Base-by-base conservation (phyloP, 2,888 invertebrate genomes). In the Perdita meconis region DNA sequence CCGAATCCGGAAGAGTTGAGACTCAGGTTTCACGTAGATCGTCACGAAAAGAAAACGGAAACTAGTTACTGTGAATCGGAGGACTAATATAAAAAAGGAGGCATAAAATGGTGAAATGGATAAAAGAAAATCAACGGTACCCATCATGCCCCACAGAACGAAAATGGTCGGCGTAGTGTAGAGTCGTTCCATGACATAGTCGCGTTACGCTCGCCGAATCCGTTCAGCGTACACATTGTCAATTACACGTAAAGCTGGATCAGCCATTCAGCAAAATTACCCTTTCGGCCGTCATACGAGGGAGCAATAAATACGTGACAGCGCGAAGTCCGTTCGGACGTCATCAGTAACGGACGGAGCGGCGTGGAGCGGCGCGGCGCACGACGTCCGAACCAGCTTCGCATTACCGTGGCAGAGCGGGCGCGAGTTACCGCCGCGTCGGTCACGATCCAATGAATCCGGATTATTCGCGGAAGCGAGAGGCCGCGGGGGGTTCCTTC, bases 391-490 rank as follows among this genome's bases (percentile, higher is more conserved):
- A 51, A 26, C 51, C 44, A 63, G 30, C 55, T 71, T 56, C n/a
- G 72, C 63, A 63, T 36, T 42, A 60, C 38, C 6, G 30, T 2
- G 6, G 2, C 44, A n/a, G 38, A 47, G n/a, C 26, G 38, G 30
- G 42, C 61, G 71, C 61, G 51, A 57, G 44, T 56, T 19, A 12
- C 47, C 47, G 47, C 6, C 63, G 16, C 50, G 50, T 64, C 44
- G 42, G 40, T 63, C 64, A 53, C 74, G 65, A 79, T 56, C 64
- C 64, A 67, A 66, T 74, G 71, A 79, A 64, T 68, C 47, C 61
- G 30, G 66, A 78, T 78, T 70, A 69, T 55, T 65, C 53, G 53
- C 22, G 69, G 38, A 38, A 59, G 40, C 50, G 53, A 44, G 57
- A 47, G 44, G 47, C 55, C 50, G 40, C 50, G 44, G 24, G 2